Conservation (phyloP, 2,113 vertebrate species). For the Dasyornis broadbenti region DNA sequence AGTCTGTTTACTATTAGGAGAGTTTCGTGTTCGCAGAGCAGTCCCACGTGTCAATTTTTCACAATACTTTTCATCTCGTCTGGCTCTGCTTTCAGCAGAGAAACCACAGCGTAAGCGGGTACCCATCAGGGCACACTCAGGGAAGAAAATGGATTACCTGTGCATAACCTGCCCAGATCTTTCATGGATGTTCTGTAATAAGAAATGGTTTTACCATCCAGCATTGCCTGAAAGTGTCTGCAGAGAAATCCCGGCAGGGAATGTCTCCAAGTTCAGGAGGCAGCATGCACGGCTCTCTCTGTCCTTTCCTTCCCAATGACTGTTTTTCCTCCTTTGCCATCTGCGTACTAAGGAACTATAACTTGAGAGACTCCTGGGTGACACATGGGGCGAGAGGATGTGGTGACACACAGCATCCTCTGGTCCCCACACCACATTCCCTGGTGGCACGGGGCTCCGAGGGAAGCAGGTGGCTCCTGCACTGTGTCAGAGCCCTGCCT, state of each 20-base stretch:
- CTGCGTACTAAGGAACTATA: neutral
- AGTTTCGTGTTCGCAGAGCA: neutral
- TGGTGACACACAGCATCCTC: neutral
- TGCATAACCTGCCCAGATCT: neutral
- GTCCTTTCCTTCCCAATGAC: neutral
- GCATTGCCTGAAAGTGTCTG: neutral
- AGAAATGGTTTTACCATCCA: neutral
- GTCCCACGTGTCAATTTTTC: constrained; percentile 57
- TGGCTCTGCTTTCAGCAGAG: constrained; percentile 35
- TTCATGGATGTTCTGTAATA: neutral
- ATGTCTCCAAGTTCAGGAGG: neutral
- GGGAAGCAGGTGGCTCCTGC: neutral
- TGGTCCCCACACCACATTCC: neutral
- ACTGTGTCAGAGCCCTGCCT: neutral
- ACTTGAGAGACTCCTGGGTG: neutral
- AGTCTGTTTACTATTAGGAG: constrained; percentile 56
- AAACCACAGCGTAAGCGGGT: neutral
- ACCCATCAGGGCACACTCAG: neutral
- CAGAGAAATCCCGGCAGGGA: neutral
- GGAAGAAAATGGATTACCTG: constrained; percentile 24
- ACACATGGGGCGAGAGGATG: neutral
- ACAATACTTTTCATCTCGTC: constrained; percentile 47
- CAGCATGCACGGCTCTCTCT: rapidly evolving
- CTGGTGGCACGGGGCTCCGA: neutral
- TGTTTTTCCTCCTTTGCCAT: neutral